Percentiles rank a stretch among this genome's conserved stretches.
phyloP scores from a whole-genome alignment of 2,888 invertebrate genomes.

The Lordiphosa fenestrarum region DNA sequence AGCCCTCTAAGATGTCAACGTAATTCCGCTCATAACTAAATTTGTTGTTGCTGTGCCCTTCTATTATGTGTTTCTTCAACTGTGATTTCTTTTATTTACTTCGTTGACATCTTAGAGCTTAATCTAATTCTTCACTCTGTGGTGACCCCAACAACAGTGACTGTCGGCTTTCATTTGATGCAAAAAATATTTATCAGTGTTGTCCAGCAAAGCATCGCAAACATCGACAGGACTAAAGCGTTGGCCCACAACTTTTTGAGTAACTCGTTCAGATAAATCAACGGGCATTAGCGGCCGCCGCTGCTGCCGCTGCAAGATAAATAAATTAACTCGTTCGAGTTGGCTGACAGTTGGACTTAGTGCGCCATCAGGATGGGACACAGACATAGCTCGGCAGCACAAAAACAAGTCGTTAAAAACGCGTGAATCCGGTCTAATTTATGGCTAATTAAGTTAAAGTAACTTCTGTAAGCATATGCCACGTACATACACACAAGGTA shows the following conservation, averaged over 20 bases:
- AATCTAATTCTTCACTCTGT: slow-evolving; percentile 17
- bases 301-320: slow-evolving; percentile 32
- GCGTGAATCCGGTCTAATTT: slow-evolving; percentile 46
- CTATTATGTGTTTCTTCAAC: too few relatives aligned
- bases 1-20: too few relatives aligned
- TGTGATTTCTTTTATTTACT: too few relatives aligned
- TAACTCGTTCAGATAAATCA: slow-evolving; percentile 45
- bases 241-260: slow-evolving; percentile 21
- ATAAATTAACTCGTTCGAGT: slow-evolving; percentile 43
- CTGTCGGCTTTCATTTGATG: slow-evolving; percentile 19
- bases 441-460: slow-evolving; percentile 50
- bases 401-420: slow-evolving; percentile 56
- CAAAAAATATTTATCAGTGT: slow-evolving; percentile 39
- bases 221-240: slow-evolving; percentile 19
- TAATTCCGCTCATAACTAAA: too few relatives aligned
- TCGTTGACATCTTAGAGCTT: slow-evolving; percentile 3
- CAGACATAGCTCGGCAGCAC: slow-evolving; percentile 8
- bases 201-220: slow-evolving; percentile 2
- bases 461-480: slow-evolving; percentile 26
- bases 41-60: not conserved
- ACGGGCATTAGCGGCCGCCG: slow-evolving; percentile 11
- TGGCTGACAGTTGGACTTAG: slow-evolving; percentile 37
- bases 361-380: slow-evolving; percentile 25
- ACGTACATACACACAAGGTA: slow-evolving; percentile 20
- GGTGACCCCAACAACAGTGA: slow-evolving; percentile 3